Evolutionary conservation across 2,797 vertebrate genomes (phyloP), one percentile per base, ranked within the genome.

Genomic region (Pantherophis alleghaniensis): DNA sequence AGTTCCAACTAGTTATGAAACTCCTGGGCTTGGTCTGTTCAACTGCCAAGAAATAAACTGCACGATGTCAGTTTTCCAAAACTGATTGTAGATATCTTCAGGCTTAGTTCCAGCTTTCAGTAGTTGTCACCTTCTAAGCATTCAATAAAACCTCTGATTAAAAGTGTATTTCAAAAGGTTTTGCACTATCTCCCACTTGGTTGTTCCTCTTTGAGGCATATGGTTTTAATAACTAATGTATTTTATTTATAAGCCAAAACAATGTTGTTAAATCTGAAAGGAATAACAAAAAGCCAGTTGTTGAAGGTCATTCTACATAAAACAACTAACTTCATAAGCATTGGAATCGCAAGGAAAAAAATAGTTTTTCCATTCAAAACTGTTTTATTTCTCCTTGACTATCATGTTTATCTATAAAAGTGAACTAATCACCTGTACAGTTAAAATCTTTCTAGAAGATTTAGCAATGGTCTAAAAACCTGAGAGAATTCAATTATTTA

Each of bases 221-320:
- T 96, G 96, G 93, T 96, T 96, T 95, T 92, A 96, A 96, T 96
- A 94, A 95, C 88, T 90, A 69, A 96, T 94, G 93, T 93, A 94
- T 96, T 96, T 96, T 92, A 92, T 96, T 96, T 96, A 97, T 93
- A 95, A 95, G 94, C 90, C 10, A 0, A 94, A 96, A 96, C 94
- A 88, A 94, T 37, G 90, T 83, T 90, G 96, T 91, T 96, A 94
- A 95, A 91, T 93, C 90, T 94, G 92, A 90, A 94, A 92, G 11
- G 69, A 86, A 69, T 24, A 92, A 57, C 32, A 94, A 96, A 89
- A 61, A 93, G 92, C 93, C 90, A 59, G 47, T 95, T 94, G 24
- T 92, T 60, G 66, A 86, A 83, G 94, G 74, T 0, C 0, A 69
- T 88, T 90, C 69, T 94, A 28, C 10, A 20, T 63, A 53, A 86